Evolutionary conservation across 2,888 invertebrate species (phyloP), one percentile per base, ranked within the genome.

Genomic region (Sinodicranocentrus sp.): DNA sequence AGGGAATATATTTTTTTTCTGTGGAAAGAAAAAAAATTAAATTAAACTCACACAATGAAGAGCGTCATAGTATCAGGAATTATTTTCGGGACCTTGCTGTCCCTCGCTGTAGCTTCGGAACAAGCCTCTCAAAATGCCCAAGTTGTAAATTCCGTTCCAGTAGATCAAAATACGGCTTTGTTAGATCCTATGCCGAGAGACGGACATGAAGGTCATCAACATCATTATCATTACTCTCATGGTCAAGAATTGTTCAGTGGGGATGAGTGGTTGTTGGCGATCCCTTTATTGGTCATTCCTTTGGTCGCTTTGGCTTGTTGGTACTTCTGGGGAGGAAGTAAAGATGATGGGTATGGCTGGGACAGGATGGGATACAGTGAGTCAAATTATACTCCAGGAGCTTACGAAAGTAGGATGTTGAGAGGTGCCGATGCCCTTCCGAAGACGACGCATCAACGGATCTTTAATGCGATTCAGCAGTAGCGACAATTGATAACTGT

Each of bases 401-500:
- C 83, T 63, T 86, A 86, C n/a, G 84, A 85, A 23, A 84, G 78
- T 61, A 71, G 84, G 39, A 77, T 77, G 65, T 48, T 82, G 15
- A 52, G 83, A 5, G 85, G 85, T 28, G 86, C 86, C 23, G 84
- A 86, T 59, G 8, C 85, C 23, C 76, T 86, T 19, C 77, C 79
- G 67, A 86, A 86, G 77, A 77, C 76, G 21, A 86, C 86, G 72
- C 86, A 86, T 82, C 86, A 86, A 82, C 48, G 86, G 6, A 86
- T 86, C 79, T 84, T 86, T 68, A 85, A 86, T 77, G 85, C 85
- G 59, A 85, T 86, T 85, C 84, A 85, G 59, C 83, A 86, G 71
- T 82, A 86, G 82, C 23, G 39, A 21, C 39, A 8, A 17, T 21
- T 39, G 1, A 1, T 17, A 33, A 10, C 10, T 28, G 1, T 71